phyloP scores from a whole-genome alignment of 2,113 vertebrate genomes.

The Monopterus albus region DNA sequence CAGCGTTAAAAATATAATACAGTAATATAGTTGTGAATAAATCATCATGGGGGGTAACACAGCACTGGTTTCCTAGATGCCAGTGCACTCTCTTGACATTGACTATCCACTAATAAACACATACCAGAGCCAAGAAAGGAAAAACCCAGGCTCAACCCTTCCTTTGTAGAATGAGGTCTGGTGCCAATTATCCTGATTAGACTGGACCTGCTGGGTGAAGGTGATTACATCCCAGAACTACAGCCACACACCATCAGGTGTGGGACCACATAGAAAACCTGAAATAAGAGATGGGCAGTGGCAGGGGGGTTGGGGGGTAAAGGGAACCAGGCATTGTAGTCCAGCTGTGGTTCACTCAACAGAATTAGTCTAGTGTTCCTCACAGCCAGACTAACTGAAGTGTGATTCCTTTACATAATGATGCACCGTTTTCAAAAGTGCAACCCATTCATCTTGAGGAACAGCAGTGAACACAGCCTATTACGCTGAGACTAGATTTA shows the following conservation, averaged over 20 bases:
- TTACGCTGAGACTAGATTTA: constrained; percentile 37
- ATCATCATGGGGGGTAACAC: background rate
- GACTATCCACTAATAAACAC: constrained; percentile 47
- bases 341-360: constrained; percentile 61
- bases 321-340: constrained; percentile 6
- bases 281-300: constrained; percentile 58
- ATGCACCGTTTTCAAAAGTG: no score
- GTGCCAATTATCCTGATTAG: constrained; percentile 75
- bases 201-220: constrained; percentile 48
- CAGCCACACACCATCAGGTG: constrained; percentile 66
- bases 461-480: constrained; percentile 8
- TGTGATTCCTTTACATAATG: constrained; percentile 42
- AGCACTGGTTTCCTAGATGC: constrained; percentile 17
- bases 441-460: constrained; percentile 28
- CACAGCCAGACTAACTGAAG: constrained; percentile 38
- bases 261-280: constrained; percentile 53
- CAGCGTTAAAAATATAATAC: background rate
- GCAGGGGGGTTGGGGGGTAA: background rate
- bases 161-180: constrained; percentile 63
- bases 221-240: constrained; percentile 62
- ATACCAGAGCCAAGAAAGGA: background rate
- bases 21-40: constrained; percentile 6
- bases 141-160: constrained; percentile 2
- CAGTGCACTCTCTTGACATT: constrained; percentile 10
- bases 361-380: constrained; percentile 41